These are phyloP conservation scores for Batillaria attramentaria DNA, from an alignment of 1,140 invertebrate genomes.

Conservation along the genomic window DNA sequence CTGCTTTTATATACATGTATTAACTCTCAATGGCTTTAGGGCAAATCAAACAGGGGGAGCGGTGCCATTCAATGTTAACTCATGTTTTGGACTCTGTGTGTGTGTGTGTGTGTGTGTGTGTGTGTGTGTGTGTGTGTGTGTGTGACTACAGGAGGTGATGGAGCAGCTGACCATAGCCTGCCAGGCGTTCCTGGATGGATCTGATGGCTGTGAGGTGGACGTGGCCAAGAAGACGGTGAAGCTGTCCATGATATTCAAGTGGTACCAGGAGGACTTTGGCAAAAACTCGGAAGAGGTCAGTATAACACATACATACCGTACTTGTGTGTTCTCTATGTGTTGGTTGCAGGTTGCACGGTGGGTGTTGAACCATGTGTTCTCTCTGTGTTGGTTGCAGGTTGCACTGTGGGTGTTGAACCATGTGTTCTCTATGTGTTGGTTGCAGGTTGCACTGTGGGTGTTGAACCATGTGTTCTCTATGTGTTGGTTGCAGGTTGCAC, in stretches of 20 bases:
- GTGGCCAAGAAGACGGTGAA: constrained; percentile 62
- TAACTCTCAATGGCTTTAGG: too few relatives aligned
- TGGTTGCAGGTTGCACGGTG: constrained; percentile 16
- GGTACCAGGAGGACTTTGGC: constrained; percentile 73
- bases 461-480: not conserved
- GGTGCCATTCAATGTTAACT: too few relatives aligned
- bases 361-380: too few relatives aligned
- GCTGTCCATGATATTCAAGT: constrained; percentile 71
- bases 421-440: not conserved
- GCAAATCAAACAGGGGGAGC: too few relatives aligned
- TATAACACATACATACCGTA: not conserved
- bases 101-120: not conserved
- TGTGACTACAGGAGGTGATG: constrained; percentile 51
- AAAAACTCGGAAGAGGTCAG: constrained; percentile 66
- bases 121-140: too few relatives aligned
- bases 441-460: too few relatives aligned
- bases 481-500: constrained; percentile 13
- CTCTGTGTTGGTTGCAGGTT: constrained; percentile 17
- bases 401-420: too few relatives aligned
- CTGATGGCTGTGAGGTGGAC: constrained; percentile 67
- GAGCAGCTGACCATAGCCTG: constrained; percentile 59
- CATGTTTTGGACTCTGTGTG: too few relatives aligned
- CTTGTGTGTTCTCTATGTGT: not conserved
- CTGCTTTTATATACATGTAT: too few relatives aligned
- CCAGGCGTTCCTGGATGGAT: constrained; percentile 65